Evolutionary conservation across 2,113 vertebrate species (phyloP), one percentile per base, ranked within the genome.

Genomic region (Chiloscyllium plagiosum): DNA sequence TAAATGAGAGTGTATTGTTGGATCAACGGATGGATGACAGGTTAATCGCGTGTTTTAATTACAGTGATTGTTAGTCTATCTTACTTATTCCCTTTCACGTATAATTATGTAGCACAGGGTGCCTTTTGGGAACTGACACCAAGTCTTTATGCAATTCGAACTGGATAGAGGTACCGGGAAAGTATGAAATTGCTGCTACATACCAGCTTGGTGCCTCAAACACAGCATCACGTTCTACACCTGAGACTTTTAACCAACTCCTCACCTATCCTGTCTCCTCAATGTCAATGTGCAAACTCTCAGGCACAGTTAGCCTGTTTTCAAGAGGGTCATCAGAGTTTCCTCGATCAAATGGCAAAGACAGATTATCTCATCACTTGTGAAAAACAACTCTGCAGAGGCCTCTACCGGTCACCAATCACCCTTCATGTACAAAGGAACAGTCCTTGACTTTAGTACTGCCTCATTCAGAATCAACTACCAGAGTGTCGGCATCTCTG

Each of bases 61-160:
- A 97, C 97, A 97, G 96, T 97, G 97, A 97, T 96, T 97, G 96
- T 97, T 97, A 97, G 97, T 97, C 97, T 97, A 96, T 97, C 97
- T 98, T 97, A 96, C 95, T 97, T 97, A 97, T 97, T 97, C 97
- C 95, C 96, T 96, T 97, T 97, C 96, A 97, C 97, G 97, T 97
- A 96, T 97, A 97, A 98, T 98, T 97, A 98, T 96, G 96, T 96
- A 96, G 96, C 96, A 96, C 96, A 89, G 96, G 96, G 97, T 97
- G 96, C 96, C 96, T 96, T 97, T 94, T 96, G 96, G 97, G 97
- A 97, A 97, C 98, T 96, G 96, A 97, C 97, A 97, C 95, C 97
- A 97, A 96, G 96, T 97, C 97, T 97, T 97, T 97, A 97, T 97
- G 97, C 97, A 97, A 97, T 97, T 97, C 97, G 97, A 95, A 96